Evolutionary conservation across 2,888 invertebrate species (phyloP).

Genomic region (Hesperia comma): DNA sequence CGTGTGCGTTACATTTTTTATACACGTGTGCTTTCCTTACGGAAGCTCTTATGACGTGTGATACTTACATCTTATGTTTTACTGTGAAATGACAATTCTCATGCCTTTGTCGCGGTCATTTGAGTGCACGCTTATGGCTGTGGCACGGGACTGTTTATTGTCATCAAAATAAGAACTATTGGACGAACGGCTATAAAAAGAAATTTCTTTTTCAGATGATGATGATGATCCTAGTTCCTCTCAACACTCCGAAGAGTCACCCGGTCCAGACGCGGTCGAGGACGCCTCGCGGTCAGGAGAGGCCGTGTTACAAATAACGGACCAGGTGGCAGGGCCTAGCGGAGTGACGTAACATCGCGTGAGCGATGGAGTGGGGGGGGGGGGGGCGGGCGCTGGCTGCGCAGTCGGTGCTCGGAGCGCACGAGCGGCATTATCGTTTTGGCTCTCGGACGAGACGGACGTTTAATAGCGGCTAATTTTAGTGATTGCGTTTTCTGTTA

Average conservation of each 20-base stretch:
- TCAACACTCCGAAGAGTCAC: not conserved
- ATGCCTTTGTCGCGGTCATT: not conserved
- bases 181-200: not conserved
- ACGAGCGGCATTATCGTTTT: too few relatives aligned
- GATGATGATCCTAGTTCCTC: not conserved
- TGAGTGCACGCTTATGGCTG: constrained; percentile 6
- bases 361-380: too few relatives aligned
- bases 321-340: not conserved
- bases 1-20: too few relatives aligned
- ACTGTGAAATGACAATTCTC: constrained; percentile 1
- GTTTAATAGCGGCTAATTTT: too few relatives aligned
- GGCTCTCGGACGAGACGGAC: too few relatives aligned
- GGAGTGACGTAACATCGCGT: too few relatives aligned
- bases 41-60: too few relatives aligned
- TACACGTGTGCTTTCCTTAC: too few relatives aligned
- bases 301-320: not conserved
- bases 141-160: not conserved
- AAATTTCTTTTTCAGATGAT: not conserved
- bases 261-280: not conserved
- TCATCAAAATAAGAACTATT: not conserved
- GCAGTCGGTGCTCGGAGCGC: too few relatives aligned
- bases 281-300: not conserved
- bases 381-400: too few relatives aligned
- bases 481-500: too few relatives aligned
- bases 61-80: too few relatives aligned